Evolutionary conservation across 1,140 invertebrate genomes (phyloP), one percentile per base, ranked within the genome.

Genomic region (Leptopilina boulardi): DNA sequence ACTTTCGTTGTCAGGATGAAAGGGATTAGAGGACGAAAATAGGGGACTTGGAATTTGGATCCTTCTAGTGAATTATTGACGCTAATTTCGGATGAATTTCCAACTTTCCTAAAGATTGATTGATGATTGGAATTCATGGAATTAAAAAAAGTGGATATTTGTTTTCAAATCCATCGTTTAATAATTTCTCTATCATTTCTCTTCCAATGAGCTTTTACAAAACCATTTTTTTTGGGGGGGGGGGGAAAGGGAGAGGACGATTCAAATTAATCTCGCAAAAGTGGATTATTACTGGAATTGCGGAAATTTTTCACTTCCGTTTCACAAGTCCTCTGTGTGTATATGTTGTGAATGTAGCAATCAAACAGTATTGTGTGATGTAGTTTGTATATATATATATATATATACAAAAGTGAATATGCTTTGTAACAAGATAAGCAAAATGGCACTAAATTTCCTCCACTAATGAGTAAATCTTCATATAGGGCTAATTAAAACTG

Each of bases 391-490:
- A n/a, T n/a, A n/a, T n/a, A n/a, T n/a, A n/a, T n/a, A n/a, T n/a
- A n/a, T n/a, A n/a, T n/a, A n/a, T n/a, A n/a, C 11, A 13, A 21
- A 0, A 59, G 56, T 66, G 59, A 66, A 34, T 66, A 66, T 66
- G 26, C 26, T 23, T 30, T 23, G 23, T 66, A 66, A 66, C 59
- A 66, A 66, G 59, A 66, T 66, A 66, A 66, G 23, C 59, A 66
- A 66, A 66, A 66, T 66, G 23, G 13, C 59, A 30, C 59, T 30
- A 66, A 30, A 30, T 66, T 66, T 66, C 59, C 59, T 34, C 23
- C 15, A 3, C 59, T 66, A 66, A 66, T 66, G 59, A 66, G 59
- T 66, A 30, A 66, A 66, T 23, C 23, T 66, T 66, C 59, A 66
- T 66, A 26, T 1, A 66, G 59, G n/a, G 8, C 59, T 66, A 66